These are phyloP conservation scores for Synergus itoensis DNA, from an alignment of 2,888 invertebrate species.

Conservation along the genomic window DNA sequence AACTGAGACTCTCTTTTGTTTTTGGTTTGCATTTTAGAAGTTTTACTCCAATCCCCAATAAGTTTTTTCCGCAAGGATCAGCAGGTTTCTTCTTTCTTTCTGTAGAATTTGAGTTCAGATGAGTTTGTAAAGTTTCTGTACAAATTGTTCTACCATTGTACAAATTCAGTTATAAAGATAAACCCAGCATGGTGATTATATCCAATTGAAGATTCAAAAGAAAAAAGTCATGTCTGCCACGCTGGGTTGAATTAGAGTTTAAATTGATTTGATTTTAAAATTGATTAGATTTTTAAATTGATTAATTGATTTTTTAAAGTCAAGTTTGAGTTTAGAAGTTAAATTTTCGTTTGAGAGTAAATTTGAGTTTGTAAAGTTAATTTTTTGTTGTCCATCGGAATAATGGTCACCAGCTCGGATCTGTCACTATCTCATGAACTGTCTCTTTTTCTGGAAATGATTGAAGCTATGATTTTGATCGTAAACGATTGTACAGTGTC, in stretches of 20 bases:
- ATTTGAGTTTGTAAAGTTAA: conserved; percentile 19
- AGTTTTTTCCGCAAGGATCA: conserved; percentile 37
- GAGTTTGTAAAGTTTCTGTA: conserved; percentile 26
- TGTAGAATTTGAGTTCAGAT: conserved; percentile 38
- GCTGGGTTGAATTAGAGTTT: not conserved
- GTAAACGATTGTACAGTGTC: conserved; percentile 65
- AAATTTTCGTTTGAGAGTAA: conserved; percentile 15
- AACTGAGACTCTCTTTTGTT: conserved; percentile 51
- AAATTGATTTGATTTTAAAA: too few relatives aligned
- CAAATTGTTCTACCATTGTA: not conserved
- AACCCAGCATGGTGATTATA: not conserved
- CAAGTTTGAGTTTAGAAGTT: conserved; percentile 36
- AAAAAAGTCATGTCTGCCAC: too few relatives aligned
- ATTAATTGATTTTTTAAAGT: conserved; percentile 11
- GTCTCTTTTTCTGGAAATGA: conserved; percentile 29
- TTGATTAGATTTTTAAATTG: too few relatives aligned
- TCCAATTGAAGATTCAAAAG: too few relatives aligned
- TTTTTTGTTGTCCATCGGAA: conserved; percentile 17
- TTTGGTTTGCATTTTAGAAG: conserved; percentile 52
- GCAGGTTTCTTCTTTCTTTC: conserved; percentile 15
- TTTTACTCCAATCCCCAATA: conserved; percentile 33
- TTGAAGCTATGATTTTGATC: conserved; percentile 37
- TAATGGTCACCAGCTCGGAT: conserved; percentile 21
- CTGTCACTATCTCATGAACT: conserved; percentile 41
- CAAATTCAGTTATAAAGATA: conserved; percentile 47